Evolutionary conservation across 1,140 invertebrate species (phyloP), one percentile per base, ranked within the genome.

Genomic region (Papilio xuthus): DNA sequence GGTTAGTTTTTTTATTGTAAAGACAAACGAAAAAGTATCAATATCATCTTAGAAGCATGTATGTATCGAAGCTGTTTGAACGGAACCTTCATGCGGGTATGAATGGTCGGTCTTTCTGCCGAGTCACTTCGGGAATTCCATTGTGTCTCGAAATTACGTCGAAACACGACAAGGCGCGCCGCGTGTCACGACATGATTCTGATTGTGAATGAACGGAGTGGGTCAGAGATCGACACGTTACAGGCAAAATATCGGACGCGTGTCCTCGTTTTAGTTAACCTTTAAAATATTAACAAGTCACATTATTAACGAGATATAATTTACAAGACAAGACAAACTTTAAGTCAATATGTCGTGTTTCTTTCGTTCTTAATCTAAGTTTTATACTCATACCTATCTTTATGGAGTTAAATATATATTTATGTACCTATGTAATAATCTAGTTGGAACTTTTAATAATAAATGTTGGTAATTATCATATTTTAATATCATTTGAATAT

Each of bases 71-170:
- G 60, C 60, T 28, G 23, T 28, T 67, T 12, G 26, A 67, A 67
- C 56, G 56, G 23, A 23, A 60, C 56, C 56, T 60, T 8, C 71
- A 73, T 60, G 73, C 69, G 83, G 81, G 83, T 79, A 93, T 93
- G 91, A 93, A 93, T 93, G 91, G 86, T 78, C 37, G 60, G 42
- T 80, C 78, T 88, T 90, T 92, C 81, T 85, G 91, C 84, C 83
- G 84, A 87, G 85, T 93, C 92, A 93, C 88, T 87, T 87, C 89
- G 90, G 87, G 87, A 88, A 90, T 91, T 86, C 92, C 90, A 93
- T 93, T 92, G 92, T 93, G 90, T 85, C 85, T 86, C 81, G 81
- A 81, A 88, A 88, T 88, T 89, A 92, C 86, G 86, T 82, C 81
- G 63, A 82, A 76, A 84, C 84, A 86, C 86, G 89, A 90, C 86